These are phyloP conservation scores for Carpatolechia fugitivella DNA, from an alignment of 2,888 invertebrate species.

Conservation along the genomic window DNA sequence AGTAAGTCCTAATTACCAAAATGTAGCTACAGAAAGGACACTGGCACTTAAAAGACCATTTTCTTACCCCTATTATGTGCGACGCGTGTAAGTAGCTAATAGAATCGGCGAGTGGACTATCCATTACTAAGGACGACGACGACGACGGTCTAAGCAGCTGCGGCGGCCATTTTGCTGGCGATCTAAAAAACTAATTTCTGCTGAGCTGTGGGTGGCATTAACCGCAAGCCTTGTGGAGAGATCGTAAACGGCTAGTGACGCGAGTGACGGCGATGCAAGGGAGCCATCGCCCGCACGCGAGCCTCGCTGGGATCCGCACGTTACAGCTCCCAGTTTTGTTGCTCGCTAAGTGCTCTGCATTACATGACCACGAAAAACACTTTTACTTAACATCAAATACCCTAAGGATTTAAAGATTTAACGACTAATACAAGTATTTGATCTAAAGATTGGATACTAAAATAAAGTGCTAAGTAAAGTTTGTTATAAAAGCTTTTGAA, in stretches of 20 bases:
- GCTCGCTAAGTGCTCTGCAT: conserved; percentile 30
- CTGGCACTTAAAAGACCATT: conserved; percentile 14
- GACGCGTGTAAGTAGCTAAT: conserved; percentile 46
- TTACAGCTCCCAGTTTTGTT: conserved; percentile 16
- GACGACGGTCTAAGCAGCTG: conserved; percentile 19
- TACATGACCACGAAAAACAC: conserved; percentile 36
- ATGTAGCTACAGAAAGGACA: background rate
- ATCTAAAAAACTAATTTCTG: conserved; percentile 53
- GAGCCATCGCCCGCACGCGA: conserved; percentile 55
- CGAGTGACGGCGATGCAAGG: conserved; percentile 22
- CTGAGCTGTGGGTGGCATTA: conserved; percentile 51
- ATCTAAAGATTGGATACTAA: too few species aligned
- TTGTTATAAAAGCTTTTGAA: too few species aligned
- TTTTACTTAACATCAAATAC: conserved; percentile 18
- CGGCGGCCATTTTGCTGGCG: conserved; percentile 37
- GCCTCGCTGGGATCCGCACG: conserved; percentile 47
- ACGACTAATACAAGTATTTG: background rate
- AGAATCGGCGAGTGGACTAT: conserved; percentile 48
- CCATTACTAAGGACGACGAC: conserved; percentile 37
- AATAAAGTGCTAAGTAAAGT: too few species aligned
- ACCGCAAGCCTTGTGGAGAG: conserved; percentile 58
- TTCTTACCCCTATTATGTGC: conserved; percentile 40
- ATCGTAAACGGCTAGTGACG: conserved; percentile 59
- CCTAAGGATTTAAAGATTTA: background rate
- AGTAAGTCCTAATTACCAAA: conserved; percentile 81